Evolutionary conservation across 2,113 vertebrate species (phyloP), one percentile per base, ranked within the genome.

Genomic region (Passer domesticus): DNA sequence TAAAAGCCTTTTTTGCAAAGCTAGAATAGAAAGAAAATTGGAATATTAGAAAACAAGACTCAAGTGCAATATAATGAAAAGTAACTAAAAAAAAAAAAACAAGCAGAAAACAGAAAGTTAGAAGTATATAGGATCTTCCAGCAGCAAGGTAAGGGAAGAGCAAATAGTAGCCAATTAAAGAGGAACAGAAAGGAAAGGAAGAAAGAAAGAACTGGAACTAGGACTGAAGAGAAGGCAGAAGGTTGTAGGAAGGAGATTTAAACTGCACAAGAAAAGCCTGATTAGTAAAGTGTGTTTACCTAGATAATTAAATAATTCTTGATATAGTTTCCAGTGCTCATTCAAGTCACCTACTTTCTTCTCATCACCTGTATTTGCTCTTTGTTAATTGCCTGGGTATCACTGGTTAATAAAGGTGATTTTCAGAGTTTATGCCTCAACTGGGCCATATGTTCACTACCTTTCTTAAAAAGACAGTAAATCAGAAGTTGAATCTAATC

Each of bases 291-390:
- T 47, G 56, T 77, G 80, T 87, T 92, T 96, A 85, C 23, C 5
- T 66, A 77, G 8, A 6, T 91, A 92, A 95, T 96, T 92, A 96
- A 92, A 67, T 56, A 89, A 87, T 55, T 74, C 46, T 81, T 83
- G 25, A 69, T 74, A 92, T 39, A 94, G 44, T 75, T 89, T 92
- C 30, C 19, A 87, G 55, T 30, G 25, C 21, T 81, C 25, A 27
- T 30, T 81, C 35, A 81, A 87, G 33, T 91, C 60, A 89, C 87
- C 83, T 95, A 77, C 63, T 95, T 96, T 96, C 20, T 83, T 86
- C 77, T 74, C 46, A 70, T 75, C 33, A 67, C 16, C 25, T 43
- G 31, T 19, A 25, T 81, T 87, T 92, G 27, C 10, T 47, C 35
- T 87, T 89, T 74, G 37, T 83, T 94, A 91, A 94, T 95, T 84